Evolutionary conservation across 2,797 vertebrate species (phyloP), one percentile per base, ranked within the genome.

Genomic region (Helostoma temminkii): DNA sequence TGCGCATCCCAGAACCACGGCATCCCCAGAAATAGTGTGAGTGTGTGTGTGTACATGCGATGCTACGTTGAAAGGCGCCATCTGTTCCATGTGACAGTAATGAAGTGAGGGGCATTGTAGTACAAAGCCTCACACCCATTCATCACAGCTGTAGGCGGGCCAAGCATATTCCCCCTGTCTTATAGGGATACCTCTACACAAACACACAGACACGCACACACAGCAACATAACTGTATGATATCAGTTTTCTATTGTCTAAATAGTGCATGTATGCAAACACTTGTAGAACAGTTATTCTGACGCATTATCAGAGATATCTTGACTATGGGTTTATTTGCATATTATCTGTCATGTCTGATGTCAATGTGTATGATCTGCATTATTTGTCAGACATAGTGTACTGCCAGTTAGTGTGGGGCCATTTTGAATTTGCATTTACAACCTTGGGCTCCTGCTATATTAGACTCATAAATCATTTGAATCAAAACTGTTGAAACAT

Each of bases 31-130:
- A 84, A 88, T 80, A 71, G 66, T 54, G 47, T 68, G 59, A 37
- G 66, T 54, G 76, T 50, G 81, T 61, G 75, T 76, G 87, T 76
- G 85, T 90, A 86, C 59, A 66, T 86, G 89, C 76, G 82, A 91
- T 87, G 81, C 84, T 74, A 82, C 57, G 85, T 76, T 93, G 94
- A 95, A 95, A 94, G 90, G 91, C 90, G 90, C 94, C 94, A 95
- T 94, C 94, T 95, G 94, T 93, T 95, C 92, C 84, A 81, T 91
- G 91, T 93, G 93, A 94, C 93, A 94, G 93, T 95, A 94, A 94
- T 94, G 92, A 93, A 93, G 93, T 93, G 91, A 93, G 89, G 90
- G 91, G 86, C 83, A 94, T 94, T 94, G 93, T 92, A 84, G 91
- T 80, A 93, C 87, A 91, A 93, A 93, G 84, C 83, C 84, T 89